Percentiles rank a stretch among this genome's conserved stretches.
Conservation (phyloP, 2,888 invertebrate species). For the Drosophila robusta region DNA sequence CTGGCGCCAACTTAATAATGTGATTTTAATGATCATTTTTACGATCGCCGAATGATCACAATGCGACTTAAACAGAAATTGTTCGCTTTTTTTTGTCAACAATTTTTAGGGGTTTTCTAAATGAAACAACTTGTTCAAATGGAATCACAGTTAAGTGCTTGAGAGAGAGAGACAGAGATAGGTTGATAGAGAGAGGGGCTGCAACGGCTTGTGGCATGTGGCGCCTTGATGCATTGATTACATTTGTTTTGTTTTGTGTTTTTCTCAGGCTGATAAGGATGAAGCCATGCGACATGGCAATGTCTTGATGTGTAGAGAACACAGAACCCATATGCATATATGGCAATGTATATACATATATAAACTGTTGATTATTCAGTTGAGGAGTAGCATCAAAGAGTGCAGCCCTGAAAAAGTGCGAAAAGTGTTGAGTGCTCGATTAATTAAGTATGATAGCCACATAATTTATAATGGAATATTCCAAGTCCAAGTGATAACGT, state of each 20-base stretch:
- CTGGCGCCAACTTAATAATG: constrained; percentile 79
- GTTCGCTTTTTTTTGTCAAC: constrained; percentile 10
- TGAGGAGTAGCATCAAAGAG: constrained; percentile 40
- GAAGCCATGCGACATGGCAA: constrained; percentile 24
- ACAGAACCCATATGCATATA: constrained; percentile 1
- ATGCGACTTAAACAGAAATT: constrained; percentile 25
- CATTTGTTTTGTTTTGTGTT: constrained; percentile 39
- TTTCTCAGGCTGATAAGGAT: constrained; percentile 73
- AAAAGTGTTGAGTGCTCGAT: constrained; percentile 67
- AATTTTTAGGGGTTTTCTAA: constrained; percentile 22
- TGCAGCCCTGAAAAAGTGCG: constrained; percentile 69
- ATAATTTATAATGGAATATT: constrained; percentile 76
- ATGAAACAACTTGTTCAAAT: neutral
- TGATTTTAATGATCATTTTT: constrained; percentile 65
- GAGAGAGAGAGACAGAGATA: too few relatives aligned
- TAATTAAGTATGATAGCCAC: constrained; percentile 59
- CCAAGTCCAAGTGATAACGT: constrained; percentile 54
- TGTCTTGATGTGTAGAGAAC: constrained; percentile 7
- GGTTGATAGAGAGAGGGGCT: neutral
- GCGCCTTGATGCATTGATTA: constrained; percentile 31
- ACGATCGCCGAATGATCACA: constrained; percentile 69
- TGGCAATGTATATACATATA: constrained; percentile 31
- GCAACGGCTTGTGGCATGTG: constrained; percentile 34
- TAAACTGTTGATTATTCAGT: constrained; percentile 53
- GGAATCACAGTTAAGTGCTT: constrained; percentile 1